Base-by-base conservation (phyloP, 2,797 vertebrate species). In the Rhinella marina region DNA sequence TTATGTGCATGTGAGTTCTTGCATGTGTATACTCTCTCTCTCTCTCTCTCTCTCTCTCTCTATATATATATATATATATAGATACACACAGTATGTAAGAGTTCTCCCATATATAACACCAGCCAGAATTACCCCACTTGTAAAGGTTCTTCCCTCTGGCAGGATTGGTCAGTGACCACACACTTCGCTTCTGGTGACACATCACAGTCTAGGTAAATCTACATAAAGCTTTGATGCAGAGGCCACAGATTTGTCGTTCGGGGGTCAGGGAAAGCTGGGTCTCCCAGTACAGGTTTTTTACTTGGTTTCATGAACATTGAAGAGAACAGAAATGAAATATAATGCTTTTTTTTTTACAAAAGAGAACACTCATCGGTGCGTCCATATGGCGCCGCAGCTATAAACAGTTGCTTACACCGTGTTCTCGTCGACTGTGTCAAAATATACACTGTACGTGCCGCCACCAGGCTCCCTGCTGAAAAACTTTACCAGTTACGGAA, bases 351-450 rank as follows among this genome's bases (percentile, higher is more conserved):
- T 50, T 3, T 2, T 81, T 59, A 81, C 27, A 50, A 62, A 87
- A 48, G 57, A 14, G 27, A 82, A 54, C 54, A 7, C 50, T 14
- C 48, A 10, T 32, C 25, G 66, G 12, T 10, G 52, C 29, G 4
- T 61, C 86, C 86, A 87, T 87, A 87, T 87, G 86, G 86, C 79
- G 0, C 16, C 4, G 32, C 21, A 27, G 27, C 64, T 81, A 81
- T 73, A 87, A 87, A 61, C 85, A 81, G 61, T 62, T 70, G 76
- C 75, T 80, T 56, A 80, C 85, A 80, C 76, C 13, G 25, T 59
- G 78, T 87, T 82, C 68, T 73, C 4, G 81, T 50, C 57, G 8
- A 14, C 78, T 14, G 61, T 62, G 61, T 62, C 61, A 62, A 62
- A 62, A 62, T 62, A 62, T n/a, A 23, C 14, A 16, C 5, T 57